These are phyloP conservation scores for Mastomys coucha DNA, from an alignment of 2,113 vertebrate genomes.

Conservation along the genomic window DNA sequence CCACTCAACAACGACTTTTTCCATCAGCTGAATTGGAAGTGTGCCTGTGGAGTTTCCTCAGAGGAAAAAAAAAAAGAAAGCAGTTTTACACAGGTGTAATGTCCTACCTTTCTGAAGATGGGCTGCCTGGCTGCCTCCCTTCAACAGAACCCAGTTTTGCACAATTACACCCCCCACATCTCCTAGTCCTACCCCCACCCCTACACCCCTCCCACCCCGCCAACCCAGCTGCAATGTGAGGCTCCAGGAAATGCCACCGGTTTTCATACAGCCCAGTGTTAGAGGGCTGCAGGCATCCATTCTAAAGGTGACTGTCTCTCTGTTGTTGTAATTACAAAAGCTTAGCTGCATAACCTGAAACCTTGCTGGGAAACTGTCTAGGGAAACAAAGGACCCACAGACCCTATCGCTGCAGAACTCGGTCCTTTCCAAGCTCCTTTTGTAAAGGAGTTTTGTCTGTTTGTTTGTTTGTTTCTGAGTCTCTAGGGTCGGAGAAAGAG, in stretches of 20 bases:
- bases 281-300: conserved; percentile 74
- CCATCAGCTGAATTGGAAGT: neutral
- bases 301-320: conserved; percentile 83
- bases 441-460: conserved; percentile 76
- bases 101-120: conserved; percentile 77
- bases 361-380: conserved; percentile 84
- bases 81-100: conserved; percentile 29
- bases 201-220: neutral
- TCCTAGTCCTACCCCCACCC: neutral
- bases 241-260: conserved; percentile 79
- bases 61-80: conserved; percentile 73
- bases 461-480: conserved; percentile 76
- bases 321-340: conserved; percentile 84
- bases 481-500: conserved; percentile 35
- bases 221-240: conserved; percentile 60
- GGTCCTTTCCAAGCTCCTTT: conserved; percentile 68
- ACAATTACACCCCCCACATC: conserved; percentile 62
- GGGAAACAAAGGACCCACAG: conserved; percentile 75
- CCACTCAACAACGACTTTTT: neutral
- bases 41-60: neutral
- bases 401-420: conserved; percentile 74
- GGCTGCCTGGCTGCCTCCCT: conserved; percentile 71
- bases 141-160: conserved; percentile 83
- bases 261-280: conserved; percentile 76
- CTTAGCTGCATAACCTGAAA: conserved; percentile 84